phyloP scores from a whole-genome alignment of 2,888 invertebrate genomes.

The Spodoptera exigua region DNA sequence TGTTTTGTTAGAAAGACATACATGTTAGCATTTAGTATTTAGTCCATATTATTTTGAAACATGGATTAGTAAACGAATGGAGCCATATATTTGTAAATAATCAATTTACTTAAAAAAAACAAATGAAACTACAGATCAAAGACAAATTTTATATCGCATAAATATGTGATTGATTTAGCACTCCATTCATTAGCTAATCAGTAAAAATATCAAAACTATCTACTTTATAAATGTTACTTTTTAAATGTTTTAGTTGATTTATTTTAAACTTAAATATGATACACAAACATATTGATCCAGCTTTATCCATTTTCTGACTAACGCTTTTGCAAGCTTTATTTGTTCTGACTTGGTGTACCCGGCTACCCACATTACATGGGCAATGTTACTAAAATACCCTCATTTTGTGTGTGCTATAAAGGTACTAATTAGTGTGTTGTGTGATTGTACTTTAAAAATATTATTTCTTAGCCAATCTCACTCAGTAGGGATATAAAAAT shows the following conservation, averaged over 20 bases:
- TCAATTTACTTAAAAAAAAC: too few relatives aligned
- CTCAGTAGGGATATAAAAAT: too few relatives aligned
- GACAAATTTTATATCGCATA: neutral
- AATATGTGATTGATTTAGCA: neutral
- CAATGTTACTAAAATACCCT: constrained; percentile 33
- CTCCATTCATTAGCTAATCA: constrained; percentile 12
- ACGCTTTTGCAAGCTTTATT: constrained; percentile 50
- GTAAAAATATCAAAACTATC: constrained; percentile 24
- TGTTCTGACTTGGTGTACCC: constrained; percentile 24
- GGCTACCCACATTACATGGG: constrained; percentile 16
- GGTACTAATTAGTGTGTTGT: constrained; percentile 8
- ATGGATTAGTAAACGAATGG: constrained; percentile 23
- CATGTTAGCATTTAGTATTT: neutral
- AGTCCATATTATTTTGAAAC: constrained; percentile 3
- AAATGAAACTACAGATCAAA: too few relatives aligned
- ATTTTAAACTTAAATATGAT: constrained; percentile 28
- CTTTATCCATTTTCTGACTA: constrained; percentile 49
- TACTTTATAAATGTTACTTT: constrained; percentile 1
- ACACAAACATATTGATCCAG: constrained; percentile 40
- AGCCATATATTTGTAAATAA: constrained; percentile 1
- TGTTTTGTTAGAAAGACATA: constrained; percentile 2
- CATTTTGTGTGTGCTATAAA: constrained; percentile 30
- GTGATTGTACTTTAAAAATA: constrained; percentile 16
- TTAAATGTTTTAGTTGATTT: constrained; percentile 3
- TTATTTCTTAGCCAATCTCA: neutral